A percentile compares a stretch with the other conserved stretches of the same genome.
Conservation (phyloP, 2,888 invertebrate species). For the Campoletis raptor region DNA sequence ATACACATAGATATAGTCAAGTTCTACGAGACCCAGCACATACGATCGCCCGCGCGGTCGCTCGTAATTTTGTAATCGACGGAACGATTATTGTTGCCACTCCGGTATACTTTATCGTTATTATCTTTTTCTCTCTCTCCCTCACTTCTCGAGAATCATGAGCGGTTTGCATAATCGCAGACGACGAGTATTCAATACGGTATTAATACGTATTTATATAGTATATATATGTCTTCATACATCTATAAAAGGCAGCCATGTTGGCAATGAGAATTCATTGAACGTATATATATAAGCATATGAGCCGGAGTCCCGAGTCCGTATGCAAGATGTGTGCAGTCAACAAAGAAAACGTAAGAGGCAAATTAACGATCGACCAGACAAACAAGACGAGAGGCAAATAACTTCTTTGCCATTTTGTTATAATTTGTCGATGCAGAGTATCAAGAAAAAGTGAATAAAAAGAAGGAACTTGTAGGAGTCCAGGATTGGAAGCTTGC, state of each 20-base stretch:
- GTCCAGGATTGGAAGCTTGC: slow-evolving; percentile 2
- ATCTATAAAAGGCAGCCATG: slow-evolving; percentile 34
- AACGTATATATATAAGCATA: slow-evolving; percentile 17
- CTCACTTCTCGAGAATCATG: slow-evolving; percentile 50
- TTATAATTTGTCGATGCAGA: background rate
- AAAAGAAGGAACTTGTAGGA: slow-evolving; percentile 3
- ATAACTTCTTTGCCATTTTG: slow-evolving; percentile 39
- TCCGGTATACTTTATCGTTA: slow-evolving; percentile 54
- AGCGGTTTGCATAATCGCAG: slow-evolving; percentile 59
- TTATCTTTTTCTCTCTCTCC: slow-evolving; percentile 37
- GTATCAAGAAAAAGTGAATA: background rate
- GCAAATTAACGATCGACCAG: slow-evolving; percentile 51
- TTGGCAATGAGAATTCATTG: slow-evolving; percentile 64
- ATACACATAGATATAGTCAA: slow-evolving; percentile 22
- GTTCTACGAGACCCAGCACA: slow-evolving; percentile 56
- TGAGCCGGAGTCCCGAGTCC: background rate
- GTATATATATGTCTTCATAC: background rate
- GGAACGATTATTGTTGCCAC: slow-evolving; percentile 63
- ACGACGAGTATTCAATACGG: slow-evolving; percentile 53
- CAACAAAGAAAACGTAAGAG: slow-evolving; percentile 47
- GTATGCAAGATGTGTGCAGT: slow-evolving; percentile 17
- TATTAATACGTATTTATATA: slow-evolving; percentile 11
- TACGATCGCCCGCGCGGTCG: slow-evolving; percentile 49
- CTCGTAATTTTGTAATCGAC: slow-evolving; percentile 64
- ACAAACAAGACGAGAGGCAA: slow-evolving; percentile 36